These are phyloP conservation scores for Pseudolaguvia tuberculata DNA, from an alignment of 2,113 vertebrate species.

Conservation along the genomic window DNA sequence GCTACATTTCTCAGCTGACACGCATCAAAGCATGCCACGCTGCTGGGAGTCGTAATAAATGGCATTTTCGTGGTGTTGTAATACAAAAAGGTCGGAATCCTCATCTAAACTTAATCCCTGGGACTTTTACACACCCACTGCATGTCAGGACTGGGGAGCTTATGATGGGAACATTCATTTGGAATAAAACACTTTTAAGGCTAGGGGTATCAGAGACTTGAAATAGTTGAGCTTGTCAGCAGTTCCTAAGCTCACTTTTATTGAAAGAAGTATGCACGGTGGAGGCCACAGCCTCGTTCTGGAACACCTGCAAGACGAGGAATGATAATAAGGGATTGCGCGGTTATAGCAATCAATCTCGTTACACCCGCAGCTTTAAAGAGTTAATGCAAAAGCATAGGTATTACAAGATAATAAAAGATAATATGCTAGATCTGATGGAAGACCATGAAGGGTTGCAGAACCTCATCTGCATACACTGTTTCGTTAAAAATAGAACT, in stretches of 20 bases:
- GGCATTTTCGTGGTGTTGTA: slow-evolving; percentile 49
- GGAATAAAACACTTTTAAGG: slow-evolving; percentile 17
- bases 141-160: slow-evolving; percentile 2
- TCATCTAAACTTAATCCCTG: slow-evolving; percentile 31
- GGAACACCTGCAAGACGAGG: slow-evolving; percentile 44
- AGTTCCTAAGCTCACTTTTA: slow-evolving; percentile 47
- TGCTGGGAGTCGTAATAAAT: slow-evolving; percentile 50
- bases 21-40: slow-evolving; percentile 64
- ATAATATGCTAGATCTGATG: slow-evolving; percentile 60
- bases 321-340: slow-evolving; percentile 43
- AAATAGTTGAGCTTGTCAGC: slow-evolving; percentile 56
- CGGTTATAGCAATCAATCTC: slow-evolving; percentile 54
- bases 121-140: slow-evolving; percentile 20
- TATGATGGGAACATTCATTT: neutral
- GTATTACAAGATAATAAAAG: slow-evolving; percentile 58
- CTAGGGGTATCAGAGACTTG: slow-evolving; percentile 56
- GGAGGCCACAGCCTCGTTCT: slow-evolving; percentile 52
- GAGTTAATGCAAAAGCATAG: slow-evolving; percentile 53
- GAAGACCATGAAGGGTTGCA: slow-evolving; percentile 39
- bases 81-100: slow-evolving; percentile 47
- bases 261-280: slow-evolving; percentile 40
- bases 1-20: slow-evolving; percentile 60
- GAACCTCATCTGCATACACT: neutral
- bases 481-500: slow-evolving; percentile 19
- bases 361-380: slow-evolving; percentile 51